Evolutionary conservation across 2,113 vertebrate species (phyloP), one percentile per base, ranked within the genome.

Genomic region (Diadophis punctatus): DNA sequence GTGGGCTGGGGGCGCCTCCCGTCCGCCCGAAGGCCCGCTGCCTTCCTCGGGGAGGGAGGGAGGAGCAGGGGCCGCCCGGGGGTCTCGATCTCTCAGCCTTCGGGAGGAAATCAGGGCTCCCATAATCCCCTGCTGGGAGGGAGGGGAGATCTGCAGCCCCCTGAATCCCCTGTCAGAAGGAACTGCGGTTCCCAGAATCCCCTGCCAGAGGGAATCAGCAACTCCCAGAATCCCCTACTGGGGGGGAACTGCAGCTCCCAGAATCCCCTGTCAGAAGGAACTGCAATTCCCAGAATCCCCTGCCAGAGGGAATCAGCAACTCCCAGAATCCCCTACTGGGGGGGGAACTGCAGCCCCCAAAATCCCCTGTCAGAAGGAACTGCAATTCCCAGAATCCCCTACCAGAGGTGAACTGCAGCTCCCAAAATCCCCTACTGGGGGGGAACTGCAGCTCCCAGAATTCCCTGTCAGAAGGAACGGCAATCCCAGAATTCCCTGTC

Each of bases 271-370:
- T 16, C 7, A 18, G 22, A 4, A 9, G 27, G 30, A 5, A n/a
- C 60, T 68, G 0, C 60, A 68, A 30, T 0, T 68, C 30, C 63
- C 4, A 68, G 30, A 2, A 68, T 68, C 60, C 27, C 11, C 10
- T 12, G 1, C 1, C 25, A 63, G 1, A 30, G 4, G 58, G 27
- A 12, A 9, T 60, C 53, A 1, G 3, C 58, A 60, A 1, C 0
- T 30, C 25, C 27, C 27, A 30, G 1, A 12, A n/a, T 63, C 60
- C 60, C 9, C 23, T 58, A 1, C 6, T 2, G 3, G 52, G 16
- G n/a, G 12, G 11, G 1, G 18, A 55, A 23, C 23, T 25, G 23
- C 56, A 58, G 2, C 56, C 5, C 6, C 55, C 55, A 23, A 0
- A 56, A 56, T 56, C 23, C 56, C 23, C 56, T 58, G 7, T 8